Conservation (phyloP, 1,140 invertebrate genomes). For the Micrasema minimum region DNA sequence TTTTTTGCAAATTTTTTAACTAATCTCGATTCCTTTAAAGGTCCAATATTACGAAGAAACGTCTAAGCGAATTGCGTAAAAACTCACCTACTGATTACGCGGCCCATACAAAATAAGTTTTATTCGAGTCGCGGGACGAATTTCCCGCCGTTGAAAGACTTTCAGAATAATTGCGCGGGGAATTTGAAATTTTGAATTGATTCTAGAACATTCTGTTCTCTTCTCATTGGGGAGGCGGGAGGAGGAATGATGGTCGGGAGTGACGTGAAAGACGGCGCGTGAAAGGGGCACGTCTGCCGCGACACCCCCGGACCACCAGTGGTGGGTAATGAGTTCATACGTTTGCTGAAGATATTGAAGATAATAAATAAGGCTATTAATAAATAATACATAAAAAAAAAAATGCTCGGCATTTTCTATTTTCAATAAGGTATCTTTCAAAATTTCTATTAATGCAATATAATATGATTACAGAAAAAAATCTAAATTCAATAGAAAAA, state of each 20-base stretch:
- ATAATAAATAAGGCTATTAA: no score
- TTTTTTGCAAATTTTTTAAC: not conserved
- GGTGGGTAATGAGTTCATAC: not conserved
- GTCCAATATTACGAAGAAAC: not conserved
- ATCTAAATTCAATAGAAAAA: no score
- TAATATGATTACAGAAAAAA: no score
- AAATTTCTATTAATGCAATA: no score
- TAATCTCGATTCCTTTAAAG: slow-evolving; percentile 6
- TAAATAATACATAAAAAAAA: no score
- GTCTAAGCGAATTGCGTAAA: slow-evolving; percentile 19
- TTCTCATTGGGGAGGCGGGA: slow-evolving; percentile 5
- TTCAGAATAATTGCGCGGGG: slow-evolving; percentile 37
- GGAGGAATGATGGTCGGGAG: slow-evolving; percentile 31
- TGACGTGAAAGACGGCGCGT: slow-evolving; percentile 38
- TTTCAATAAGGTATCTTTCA: no score
- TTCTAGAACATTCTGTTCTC: slow-evolving; percentile 21
- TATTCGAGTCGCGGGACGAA: slow-evolving; percentile 32
- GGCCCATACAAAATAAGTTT: slow-evolving; percentile 29
- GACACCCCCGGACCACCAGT: slow-evolving; percentile 20
- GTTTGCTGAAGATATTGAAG: no score
- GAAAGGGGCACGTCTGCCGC: slow-evolving; percentile 36
- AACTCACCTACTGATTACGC: slow-evolving; percentile 29
- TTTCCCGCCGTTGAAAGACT: slow-evolving; percentile 30
- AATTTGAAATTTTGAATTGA: slow-evolving; percentile 38
- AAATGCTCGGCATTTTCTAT: no score